phyloP scores from a whole-genome alignment of 2,888 invertebrate genomes.

The Disparrhopalites patrizii region DNA sequence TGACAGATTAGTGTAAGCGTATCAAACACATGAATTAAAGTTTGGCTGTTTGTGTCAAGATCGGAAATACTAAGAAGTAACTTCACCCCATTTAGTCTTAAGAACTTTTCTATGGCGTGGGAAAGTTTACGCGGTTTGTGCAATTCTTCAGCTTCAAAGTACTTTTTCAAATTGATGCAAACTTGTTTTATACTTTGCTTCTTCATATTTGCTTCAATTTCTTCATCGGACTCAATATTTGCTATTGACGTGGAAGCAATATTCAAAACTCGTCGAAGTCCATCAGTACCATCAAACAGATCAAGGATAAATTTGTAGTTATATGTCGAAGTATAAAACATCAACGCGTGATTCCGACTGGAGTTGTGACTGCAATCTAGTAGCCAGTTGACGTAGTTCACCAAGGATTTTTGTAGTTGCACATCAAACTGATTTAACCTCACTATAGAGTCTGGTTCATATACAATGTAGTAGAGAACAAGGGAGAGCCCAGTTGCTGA shows the following conservation, averaged over 20 bases:
- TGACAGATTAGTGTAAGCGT: constrained; percentile 19
- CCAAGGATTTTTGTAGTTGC: constrained; percentile 23
- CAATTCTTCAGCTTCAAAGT: constrained; percentile 34
- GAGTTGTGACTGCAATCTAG: constrained; percentile 95
- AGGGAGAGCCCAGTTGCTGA: constrained; percentile 95
- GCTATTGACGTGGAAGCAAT: constrained; percentile 59
- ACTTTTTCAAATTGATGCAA: constrained; percentile 45
- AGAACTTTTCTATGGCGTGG: constrained; percentile 19
- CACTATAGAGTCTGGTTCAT: constrained; percentile 97
- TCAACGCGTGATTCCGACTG: constrained; percentile 94
- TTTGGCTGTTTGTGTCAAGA: constrained; percentile 15
- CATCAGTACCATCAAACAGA: constrained; percentile 92
- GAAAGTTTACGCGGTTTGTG: constrained; percentile 20
- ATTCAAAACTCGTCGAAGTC: constrained; percentile 87
- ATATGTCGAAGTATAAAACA: constrained; percentile 95
- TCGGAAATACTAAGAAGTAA: constrained; percentile 21
- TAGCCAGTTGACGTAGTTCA: constrained; percentile 86
- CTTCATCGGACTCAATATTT: constrained; percentile 28
- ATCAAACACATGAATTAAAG: constrained; percentile 24
- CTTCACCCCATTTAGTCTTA: constrained; percentile 23
- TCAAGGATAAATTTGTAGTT: constrained; percentile 89
- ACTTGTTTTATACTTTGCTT: constrained; percentile 38
- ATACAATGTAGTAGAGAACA: constrained; percentile 92
- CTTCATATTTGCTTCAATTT: constrained; percentile 22
- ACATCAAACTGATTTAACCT: constrained; percentile 57